Conservation (phyloP, 1,140 invertebrate genomes). For the Brachionus rubens region DNA sequence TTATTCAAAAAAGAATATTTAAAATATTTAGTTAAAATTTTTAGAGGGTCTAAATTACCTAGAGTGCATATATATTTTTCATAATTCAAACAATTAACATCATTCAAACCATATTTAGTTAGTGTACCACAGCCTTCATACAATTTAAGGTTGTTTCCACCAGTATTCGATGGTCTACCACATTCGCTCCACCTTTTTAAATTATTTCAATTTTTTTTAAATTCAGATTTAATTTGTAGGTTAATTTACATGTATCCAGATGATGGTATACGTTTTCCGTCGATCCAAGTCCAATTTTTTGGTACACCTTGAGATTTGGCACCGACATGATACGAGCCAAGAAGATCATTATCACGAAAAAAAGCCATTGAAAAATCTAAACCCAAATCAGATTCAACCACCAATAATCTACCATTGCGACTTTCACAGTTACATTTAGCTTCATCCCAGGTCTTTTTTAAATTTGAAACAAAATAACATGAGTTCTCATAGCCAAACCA, state of each 20-base stretch:
- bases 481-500: background rate
- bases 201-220: background rate
- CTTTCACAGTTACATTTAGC: background rate
- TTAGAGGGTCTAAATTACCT: no score
- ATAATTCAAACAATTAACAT: no score
- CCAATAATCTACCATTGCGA: background rate
- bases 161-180: background rate
- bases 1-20: no score
- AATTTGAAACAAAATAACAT: background rate
- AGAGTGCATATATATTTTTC: no score
- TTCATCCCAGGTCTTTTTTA: background rate
- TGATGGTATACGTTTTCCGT: background rate
- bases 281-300: background rate
- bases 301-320: background rate
- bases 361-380: slow-evolving; percentile 2
- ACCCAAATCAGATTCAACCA: background rate
- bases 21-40: no score
- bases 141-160: no score
- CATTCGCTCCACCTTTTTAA: slow-evolving; percentile 9
- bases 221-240: background rate
- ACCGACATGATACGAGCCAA: background rate
- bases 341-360: background rate
- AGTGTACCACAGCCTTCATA: no score
- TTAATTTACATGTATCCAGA: background rate
- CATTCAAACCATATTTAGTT: no score